Conservation (phyloP, 1,140 invertebrate genomes). For the Caerostris extrusa region DNA sequence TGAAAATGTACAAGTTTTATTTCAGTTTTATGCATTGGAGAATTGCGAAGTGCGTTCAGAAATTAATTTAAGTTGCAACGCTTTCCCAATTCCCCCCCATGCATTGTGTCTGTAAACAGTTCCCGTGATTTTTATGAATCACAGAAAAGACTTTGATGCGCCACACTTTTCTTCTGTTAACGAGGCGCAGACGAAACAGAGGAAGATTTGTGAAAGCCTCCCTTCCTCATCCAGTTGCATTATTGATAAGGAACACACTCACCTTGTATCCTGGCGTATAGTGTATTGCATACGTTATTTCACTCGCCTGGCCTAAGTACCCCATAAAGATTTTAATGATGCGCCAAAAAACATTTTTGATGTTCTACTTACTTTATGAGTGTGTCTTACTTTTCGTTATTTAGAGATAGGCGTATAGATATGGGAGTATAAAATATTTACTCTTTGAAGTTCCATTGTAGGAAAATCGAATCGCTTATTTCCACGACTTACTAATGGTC, state of each 20-base stretch:
- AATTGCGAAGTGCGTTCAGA: too few species aligned
- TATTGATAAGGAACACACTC: not conserved
- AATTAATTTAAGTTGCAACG: too few species aligned
- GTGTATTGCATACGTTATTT: not conserved
- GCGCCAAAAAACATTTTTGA: conserved; percentile 11
- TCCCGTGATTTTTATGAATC: not conserved
- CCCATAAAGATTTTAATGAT: conserved; percentile 62
- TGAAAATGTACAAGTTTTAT: too few species aligned
- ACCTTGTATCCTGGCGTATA: not conserved
- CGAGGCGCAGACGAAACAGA: not conserved
- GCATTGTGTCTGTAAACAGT: not conserved
- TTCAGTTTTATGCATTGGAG: too few species aligned
- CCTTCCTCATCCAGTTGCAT: not conserved
- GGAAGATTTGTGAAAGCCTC: not conserved
- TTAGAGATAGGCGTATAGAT: not conserved
- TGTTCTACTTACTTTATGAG: not conserved
- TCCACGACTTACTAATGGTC: too few species aligned
- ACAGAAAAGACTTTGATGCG: not conserved
- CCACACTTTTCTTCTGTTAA: not conserved
- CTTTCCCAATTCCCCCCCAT: too few species aligned
- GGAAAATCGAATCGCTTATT: not conserved
- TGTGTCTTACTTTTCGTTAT: not conserved
- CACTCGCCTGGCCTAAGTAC: conserved; percentile 31
- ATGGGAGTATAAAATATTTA: not conserved
- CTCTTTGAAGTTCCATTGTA: not conserved